phyloP scores from a whole-genome alignment of 2,113 vertebrate genomes.

The Festucalex cinctus region DNA sequence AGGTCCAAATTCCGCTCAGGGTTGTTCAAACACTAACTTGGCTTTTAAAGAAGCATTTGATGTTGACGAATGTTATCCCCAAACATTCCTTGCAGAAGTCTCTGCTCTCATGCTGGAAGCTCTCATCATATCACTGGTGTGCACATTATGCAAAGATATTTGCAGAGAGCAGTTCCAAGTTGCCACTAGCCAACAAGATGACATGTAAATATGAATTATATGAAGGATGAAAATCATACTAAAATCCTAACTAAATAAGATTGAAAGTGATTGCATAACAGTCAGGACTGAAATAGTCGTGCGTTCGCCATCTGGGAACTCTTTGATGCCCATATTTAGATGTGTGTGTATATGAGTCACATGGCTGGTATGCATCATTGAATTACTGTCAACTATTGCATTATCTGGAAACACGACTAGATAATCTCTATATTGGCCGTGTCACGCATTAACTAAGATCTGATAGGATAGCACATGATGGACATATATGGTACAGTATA shows the following conservation, averaged over 20 bases:
- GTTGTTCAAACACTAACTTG: neutral
- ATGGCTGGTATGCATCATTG: constrained; percentile 36
- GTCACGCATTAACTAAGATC: constrained; percentile 29
- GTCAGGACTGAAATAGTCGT: constrained; percentile 10
- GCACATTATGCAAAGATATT: constrained; percentile 10
- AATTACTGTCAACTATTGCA: constrained; percentile 37
- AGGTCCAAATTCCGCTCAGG: constrained; percentile 5
- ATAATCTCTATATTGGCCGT: constrained; percentile 45
- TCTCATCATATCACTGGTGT: constrained; percentile 11
- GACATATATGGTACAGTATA: neutral
- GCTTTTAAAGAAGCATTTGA: constrained; percentile 23
- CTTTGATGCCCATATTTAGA: constrained; percentile 37
- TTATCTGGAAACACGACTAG: constrained; percentile 14
- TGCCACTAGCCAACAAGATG: neutral
- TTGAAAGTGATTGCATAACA: constrained; percentile 24
- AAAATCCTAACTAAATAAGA: constrained; percentile 4
- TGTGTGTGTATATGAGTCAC: constrained; percentile 37
- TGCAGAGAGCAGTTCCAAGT: neutral
- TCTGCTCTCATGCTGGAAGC: neutral
- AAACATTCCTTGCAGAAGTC: constrained; percentile 1
- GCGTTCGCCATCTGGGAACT: constrained; percentile 30
- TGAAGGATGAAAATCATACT: neutral
- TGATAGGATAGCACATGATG: constrained; percentile 13
- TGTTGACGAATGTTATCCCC: constrained; percentile 10
- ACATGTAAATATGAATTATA: neutral